phyloP scores from a whole-genome alignment of 2,797 vertebrate species.

The Protonibea diacanthus region DNA sequence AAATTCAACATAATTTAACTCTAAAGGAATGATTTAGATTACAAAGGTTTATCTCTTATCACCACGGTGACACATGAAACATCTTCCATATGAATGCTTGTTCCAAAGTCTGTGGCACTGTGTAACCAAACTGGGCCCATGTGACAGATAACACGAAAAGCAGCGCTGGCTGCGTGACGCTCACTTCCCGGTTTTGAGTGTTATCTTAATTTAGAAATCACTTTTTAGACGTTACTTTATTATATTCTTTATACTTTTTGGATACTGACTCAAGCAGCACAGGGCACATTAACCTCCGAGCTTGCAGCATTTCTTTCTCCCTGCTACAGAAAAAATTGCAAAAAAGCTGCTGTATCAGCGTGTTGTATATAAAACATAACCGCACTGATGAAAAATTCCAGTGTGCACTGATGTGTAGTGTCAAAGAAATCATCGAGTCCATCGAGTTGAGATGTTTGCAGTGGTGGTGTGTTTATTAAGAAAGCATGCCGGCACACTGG shows the following conservation, averaged over 20 bases:
- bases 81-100: background rate
- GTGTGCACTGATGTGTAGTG: background rate
- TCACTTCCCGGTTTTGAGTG: too few relatives aligned
- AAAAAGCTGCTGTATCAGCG: background rate
- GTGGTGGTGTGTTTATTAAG: too few relatives aligned
- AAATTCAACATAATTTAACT: too few relatives aligned
- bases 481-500: too few relatives aligned
- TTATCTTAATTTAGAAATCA: background rate
- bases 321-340: background rate
- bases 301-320: background rate
- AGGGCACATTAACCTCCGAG: background rate
- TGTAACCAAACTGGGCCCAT: background rate
- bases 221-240: background rate
- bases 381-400: background rate
- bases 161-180: too few relatives aligned
- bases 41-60: background rate
- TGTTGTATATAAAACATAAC: background rate
- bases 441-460: too few relatives aligned
- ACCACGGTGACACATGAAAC: background rate
- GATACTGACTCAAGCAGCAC: background rate
- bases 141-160: too few relatives aligned
- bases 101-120: background rate
- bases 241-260: background rate
- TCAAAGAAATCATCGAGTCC: too few relatives aligned
- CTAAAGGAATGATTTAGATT: background rate